These are phyloP conservation scores for Aproaerema taeniolella DNA, from an alignment of 2,888 invertebrate species.

Conservation along the genomic window DNA sequence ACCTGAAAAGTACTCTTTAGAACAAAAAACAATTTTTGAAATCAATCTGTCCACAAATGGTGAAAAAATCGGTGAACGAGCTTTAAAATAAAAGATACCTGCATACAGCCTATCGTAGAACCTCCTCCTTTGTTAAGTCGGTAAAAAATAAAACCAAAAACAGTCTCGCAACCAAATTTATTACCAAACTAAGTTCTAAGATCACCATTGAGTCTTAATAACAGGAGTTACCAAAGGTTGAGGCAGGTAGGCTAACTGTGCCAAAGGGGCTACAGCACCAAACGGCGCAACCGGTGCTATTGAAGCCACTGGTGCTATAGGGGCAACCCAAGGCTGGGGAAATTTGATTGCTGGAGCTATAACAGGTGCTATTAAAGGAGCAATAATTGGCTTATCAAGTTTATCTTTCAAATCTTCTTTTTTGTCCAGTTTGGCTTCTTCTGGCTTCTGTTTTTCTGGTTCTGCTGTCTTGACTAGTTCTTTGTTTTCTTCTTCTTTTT, in stretches of 20 bases:
- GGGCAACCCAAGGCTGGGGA: slow-evolving; percentile 5
- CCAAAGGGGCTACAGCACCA: not conserved
- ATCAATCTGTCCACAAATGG: too few species aligned
- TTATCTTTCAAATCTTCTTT: not conserved
- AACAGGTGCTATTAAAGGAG: not conserved
- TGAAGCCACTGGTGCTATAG: slow-evolving; percentile 21
- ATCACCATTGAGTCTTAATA: not conserved
- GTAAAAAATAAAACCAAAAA: too few species aligned
- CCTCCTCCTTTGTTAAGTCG: too few species aligned
- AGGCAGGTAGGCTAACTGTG: not conserved
- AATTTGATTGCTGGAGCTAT: not conserved
- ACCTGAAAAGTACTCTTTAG: too few species aligned
- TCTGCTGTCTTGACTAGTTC: slow-evolving; percentile 30
- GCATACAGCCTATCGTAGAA: too few species aligned
- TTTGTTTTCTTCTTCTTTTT: slow-evolving; percentile 20
- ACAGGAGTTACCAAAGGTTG: not conserved
- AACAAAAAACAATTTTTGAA: too few species aligned
- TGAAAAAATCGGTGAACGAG: too few species aligned
- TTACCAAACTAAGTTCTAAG: too few species aligned
- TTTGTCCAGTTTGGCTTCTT: too few species aligned
- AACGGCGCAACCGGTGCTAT: too few species aligned
- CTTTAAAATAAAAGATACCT: too few species aligned
- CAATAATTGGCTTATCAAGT: not conserved
- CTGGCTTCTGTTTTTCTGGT: slow-evolving; percentile 13
- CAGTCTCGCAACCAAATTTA: too few species aligned